These are phyloP conservation scores for Salvator merianae DNA, from an alignment of 2,113 vertebrate genomes.

Conservation along the genomic window DNA sequence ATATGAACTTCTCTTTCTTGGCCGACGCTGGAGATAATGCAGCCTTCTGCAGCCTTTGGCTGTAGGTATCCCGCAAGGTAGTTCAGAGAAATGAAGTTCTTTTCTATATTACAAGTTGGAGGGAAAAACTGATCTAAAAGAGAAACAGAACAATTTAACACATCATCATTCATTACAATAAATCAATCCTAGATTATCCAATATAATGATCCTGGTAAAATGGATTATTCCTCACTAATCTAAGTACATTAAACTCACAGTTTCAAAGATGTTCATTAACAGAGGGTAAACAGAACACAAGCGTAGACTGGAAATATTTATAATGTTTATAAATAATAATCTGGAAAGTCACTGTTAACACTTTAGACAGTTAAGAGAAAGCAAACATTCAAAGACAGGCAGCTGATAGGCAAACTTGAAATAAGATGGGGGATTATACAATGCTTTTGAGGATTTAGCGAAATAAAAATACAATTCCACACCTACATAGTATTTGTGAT, in stretches of 20 bases:
- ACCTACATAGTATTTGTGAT: too few relatives aligned
- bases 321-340: too few relatives aligned
- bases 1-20: constrained; percentile 88
- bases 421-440: too few relatives aligned
- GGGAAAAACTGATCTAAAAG: constrained; percentile 86
- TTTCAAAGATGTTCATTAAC: background rate
- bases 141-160: constrained; percentile 8
- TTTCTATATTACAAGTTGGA: constrained; percentile 87
- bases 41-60: constrained; percentile 86
- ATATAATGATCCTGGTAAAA: background rate
- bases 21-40: constrained; percentile 78
- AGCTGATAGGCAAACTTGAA: too few relatives aligned
- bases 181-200: background rate
- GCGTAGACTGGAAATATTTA: background rate
- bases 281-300: background rate
- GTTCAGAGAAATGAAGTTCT: constrained; percentile 94
- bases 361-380: too few relatives aligned
- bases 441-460: too few relatives aligned
- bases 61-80: constrained; percentile 92
- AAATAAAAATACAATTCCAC: too few relatives aligned
- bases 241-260: background rate
- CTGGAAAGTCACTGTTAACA: background rate
- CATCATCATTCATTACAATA: background rate
- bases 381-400: too few relatives aligned
- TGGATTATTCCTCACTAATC: background rate